Evolutionary conservation across 2,113 vertebrate genomes (phyloP).

Genomic region (Paradoxurus hermaphroditus): DNA sequence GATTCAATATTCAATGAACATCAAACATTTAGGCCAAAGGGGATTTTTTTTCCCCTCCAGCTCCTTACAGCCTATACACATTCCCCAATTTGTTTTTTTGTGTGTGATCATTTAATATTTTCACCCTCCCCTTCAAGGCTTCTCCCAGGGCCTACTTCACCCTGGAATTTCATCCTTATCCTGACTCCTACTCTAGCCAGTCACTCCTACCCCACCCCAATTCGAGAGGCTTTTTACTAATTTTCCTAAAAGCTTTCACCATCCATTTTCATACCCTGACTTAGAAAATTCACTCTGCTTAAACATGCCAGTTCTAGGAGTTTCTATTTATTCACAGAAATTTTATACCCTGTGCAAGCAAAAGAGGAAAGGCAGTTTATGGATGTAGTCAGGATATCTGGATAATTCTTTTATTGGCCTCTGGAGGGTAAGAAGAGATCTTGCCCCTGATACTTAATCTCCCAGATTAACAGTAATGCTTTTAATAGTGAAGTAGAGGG

Average conservation of each 20-base stretch:
- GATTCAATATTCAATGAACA: background rate
- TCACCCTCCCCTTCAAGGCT: background rate
- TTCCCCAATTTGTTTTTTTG: background rate
- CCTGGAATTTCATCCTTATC: background rate
- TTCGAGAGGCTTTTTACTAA: background rate
- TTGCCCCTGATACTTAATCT: background rate
- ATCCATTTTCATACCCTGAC: background rate
- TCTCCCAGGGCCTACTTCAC: background rate
- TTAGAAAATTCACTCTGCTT: background rate
- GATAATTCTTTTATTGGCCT: background rate
- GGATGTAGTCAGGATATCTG: background rate
- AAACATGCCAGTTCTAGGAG: background rate
- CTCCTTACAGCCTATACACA: background rate
- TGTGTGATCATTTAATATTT: background rate
- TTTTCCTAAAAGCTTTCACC: background rate
- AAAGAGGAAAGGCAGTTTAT: background rate
- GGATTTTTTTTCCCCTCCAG: background rate
- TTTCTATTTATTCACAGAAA: background rate
- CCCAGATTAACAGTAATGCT: background rate
- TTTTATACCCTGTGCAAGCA: background rate
- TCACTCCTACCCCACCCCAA: fast-evolving
- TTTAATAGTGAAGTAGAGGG: background rate
- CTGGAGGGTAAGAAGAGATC: background rate
- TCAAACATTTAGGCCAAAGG: background rate
- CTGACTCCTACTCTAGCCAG: background rate